phyloP scores from a whole-genome alignment of 2,888 invertebrate species.

The Agriotes lineatus region DNA sequence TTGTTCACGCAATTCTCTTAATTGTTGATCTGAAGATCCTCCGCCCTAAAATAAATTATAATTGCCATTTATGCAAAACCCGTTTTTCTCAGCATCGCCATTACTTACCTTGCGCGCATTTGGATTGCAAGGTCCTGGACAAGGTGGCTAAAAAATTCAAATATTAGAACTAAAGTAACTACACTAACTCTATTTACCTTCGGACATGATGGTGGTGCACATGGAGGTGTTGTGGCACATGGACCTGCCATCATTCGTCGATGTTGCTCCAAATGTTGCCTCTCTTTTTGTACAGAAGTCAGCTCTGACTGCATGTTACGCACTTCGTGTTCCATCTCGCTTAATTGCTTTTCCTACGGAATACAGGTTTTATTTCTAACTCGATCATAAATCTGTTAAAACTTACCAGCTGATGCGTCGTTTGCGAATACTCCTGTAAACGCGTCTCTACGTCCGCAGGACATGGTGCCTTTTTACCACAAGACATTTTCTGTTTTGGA shows the following conservation, averaged over 20 bases:
- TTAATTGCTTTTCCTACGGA: conserved; percentile 72
- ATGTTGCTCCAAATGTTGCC: conserved; percentile 67
- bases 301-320: conserved; percentile 69
- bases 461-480: conserved; percentile 62
- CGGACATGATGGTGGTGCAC: conserved; percentile 56
- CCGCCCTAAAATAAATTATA: not conserved
- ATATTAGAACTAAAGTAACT: conserved; percentile 35
- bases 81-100: too few species aligned
- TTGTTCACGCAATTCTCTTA: conserved; percentile 72
- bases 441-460: conserved; percentile 66
- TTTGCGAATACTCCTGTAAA: conserved; percentile 64
- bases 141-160: conserved; percentile 46
- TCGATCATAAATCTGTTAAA: too few species aligned
- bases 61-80: not conserved
- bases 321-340: conserved; percentile 73
- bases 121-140: conserved; percentile 56
- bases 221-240: conserved; percentile 59
- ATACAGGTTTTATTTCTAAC: too few species aligned
- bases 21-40: conserved; percentile 69
- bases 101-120: not conserved
- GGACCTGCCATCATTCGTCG: conserved; percentile 57
- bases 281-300: conserved; percentile 67
- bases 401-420: conserved; percentile 64
- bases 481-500: conserved; percentile 53
- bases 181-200: too few species aligned